These are phyloP conservation scores for Centropus unirufus DNA, from an alignment of 2,113 vertebrate genomes.

Conservation along the genomic window DNA sequence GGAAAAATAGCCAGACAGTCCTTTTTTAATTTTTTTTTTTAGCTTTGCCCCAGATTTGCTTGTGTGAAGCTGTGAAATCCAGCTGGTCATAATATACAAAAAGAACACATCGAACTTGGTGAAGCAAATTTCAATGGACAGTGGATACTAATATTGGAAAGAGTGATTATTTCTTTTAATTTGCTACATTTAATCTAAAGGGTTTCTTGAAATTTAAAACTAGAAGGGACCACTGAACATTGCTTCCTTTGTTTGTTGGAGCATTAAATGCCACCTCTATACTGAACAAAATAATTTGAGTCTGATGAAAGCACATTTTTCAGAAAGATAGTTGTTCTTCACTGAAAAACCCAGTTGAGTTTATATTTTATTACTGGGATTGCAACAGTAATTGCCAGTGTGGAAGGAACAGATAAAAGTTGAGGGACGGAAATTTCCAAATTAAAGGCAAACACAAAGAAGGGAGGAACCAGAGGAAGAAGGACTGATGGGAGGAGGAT, in stretches of 20 bases:
- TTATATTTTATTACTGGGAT: slow-evolving; percentile 34
- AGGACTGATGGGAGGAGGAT: not conserved
- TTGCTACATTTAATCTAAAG: slow-evolving; percentile 28
- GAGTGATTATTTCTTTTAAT: slow-evolving; percentile 25
- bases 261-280: slow-evolving; percentile 5
- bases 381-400: slow-evolving; percentile 33
- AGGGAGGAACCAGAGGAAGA: not conserved
- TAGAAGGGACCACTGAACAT: slow-evolving; percentile 23
- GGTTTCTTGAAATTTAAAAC: slow-evolving; percentile 37
- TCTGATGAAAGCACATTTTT: slow-evolving; percentile 37
- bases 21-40: not conserved
- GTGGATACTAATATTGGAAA: not conserved
- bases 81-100: slow-evolving; percentile 12
- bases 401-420: slow-evolving; percentile 6
- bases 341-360: slow-evolving; percentile 21
- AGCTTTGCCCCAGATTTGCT: not conserved
- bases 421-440: slow-evolving; percentile 38
- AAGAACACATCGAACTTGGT: not conserved
- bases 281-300: slow-evolving; percentile 50
- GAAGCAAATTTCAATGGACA: slow-evolving; percentile 18
- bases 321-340: slow-evolving; percentile 35
- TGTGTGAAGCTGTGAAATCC: slow-evolving; percentile 9
- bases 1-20: slow-evolving; percentile 13
- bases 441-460: slow-evolving; percentile 11
- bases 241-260: slow-evolving; percentile 46